Evolutionary conservation across 2,113 vertebrate species (phyloP).

Genomic region (Mormyrus lacerda): DNA sequence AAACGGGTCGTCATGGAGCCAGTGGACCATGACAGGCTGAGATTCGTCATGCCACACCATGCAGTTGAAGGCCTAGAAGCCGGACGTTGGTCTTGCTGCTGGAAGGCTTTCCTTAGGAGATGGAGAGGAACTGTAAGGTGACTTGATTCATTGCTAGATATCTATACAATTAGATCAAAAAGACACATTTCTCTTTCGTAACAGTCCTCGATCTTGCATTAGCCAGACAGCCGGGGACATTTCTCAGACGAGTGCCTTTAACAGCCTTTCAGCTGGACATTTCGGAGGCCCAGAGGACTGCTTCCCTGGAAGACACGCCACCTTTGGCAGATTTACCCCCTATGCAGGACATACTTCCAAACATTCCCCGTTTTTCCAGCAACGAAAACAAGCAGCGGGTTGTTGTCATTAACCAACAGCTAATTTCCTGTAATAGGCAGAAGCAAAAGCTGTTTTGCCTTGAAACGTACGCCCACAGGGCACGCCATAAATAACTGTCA

Average conservation of each 20-base stretch:
- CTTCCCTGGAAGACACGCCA: background rate
- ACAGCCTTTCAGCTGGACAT: background rate
- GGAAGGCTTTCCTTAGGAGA: background rate
- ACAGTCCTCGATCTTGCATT: background rate
- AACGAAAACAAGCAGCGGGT: background rate
- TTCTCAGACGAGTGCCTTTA: background rate
- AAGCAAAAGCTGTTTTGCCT: background rate
- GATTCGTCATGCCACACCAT: background rate
- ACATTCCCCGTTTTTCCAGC: background rate
- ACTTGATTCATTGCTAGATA: background rate
- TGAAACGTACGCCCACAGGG: background rate
- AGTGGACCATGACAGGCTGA: background rate
- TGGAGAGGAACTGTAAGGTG: background rate
- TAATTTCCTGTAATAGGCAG: slow-evolving; percentile 2
- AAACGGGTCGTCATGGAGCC: background rate
- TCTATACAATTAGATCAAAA: background rate
- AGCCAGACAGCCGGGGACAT: background rate
- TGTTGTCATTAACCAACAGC: background rate
- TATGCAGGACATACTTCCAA: background rate
- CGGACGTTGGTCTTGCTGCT: background rate
- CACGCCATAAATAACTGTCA: background rate
- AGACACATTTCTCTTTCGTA: background rate
- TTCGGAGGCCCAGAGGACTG: background rate
- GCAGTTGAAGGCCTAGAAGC: background rate
- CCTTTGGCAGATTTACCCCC: background rate